Conservation (phyloP, 92 coral and sea anemone genomes). For the Epizoanthus stellaris region DNA sequence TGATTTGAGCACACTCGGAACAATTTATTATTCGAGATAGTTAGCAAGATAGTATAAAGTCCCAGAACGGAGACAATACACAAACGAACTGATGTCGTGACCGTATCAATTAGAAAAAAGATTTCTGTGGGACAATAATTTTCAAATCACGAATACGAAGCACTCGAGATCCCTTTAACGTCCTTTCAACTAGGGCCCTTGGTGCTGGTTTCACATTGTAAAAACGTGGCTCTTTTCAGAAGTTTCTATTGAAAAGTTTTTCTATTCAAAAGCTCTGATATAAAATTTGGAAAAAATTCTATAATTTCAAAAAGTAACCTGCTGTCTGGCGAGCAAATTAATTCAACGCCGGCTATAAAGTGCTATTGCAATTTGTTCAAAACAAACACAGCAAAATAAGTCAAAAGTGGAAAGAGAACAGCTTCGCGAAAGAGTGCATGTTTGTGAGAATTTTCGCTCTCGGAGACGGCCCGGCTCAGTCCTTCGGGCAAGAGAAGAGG, state of each 20-base stretch:
- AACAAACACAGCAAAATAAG: background rate
- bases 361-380: background rate
- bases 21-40: background rate
- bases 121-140: background rate
- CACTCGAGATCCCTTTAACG: background rate
- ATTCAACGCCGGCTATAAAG: constrained; percentile 1
- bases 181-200: background rate
- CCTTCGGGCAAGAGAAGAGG: no score
- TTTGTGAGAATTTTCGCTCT: no score
- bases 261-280: background rate
- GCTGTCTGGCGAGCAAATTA: background rate
- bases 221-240: constrained; percentile 15
- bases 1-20: background rate
- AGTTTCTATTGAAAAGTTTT: background rate
- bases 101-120: background rate
- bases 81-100: constrained; percentile 8
- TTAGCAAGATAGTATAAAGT: no score
- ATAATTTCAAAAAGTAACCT: background rate
- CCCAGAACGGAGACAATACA: background rate
- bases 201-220: background rate
- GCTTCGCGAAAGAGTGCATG: no score
- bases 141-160: background rate
- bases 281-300: background rate
- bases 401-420: no score
- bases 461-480: no score